These are phyloP conservation scores for Scaptomyza cyrtandrae DNA, from an alignment of 2,888 invertebrate species.

Conservation along the genomic window DNA sequence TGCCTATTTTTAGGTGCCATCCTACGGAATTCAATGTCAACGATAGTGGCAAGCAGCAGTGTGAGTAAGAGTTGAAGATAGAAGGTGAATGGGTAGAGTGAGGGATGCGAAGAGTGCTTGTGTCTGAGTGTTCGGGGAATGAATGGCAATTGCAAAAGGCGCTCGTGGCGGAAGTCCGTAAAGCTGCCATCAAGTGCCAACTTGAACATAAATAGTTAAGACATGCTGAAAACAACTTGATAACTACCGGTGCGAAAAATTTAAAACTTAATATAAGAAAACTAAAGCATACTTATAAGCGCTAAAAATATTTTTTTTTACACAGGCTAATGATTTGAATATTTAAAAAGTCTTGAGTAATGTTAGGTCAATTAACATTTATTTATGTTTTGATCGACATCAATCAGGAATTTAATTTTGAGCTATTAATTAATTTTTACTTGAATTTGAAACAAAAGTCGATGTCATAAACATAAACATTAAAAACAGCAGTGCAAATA, in stretches of 20 bases:
- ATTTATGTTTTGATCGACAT: no score
- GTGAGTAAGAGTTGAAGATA: neutral
- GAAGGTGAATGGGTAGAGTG: neutral
- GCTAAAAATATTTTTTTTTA: neutral
- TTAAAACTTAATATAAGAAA: slow-evolving; percentile 4
- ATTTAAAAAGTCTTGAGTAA: no score
- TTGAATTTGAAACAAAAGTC: no score
- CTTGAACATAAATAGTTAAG: slow-evolving; percentile 59
- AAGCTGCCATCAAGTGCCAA: slow-evolving; percentile 60
- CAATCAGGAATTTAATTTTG: no score
- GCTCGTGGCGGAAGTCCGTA: slow-evolving; percentile 56
- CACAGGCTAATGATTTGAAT: neutral
- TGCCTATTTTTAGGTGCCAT: slow-evolving; percentile 73
- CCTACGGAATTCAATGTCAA: slow-evolving; percentile 74
- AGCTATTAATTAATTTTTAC: no score
- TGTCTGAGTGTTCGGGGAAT: slow-evolving; percentile 20
- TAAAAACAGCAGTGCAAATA: no score
- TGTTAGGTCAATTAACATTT: no score
- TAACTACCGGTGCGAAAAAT: slow-evolving; percentile 16
- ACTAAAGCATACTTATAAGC: slow-evolving; percentile 25
- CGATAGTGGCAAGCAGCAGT: slow-evolving; percentile 44
- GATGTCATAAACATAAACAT: no score
- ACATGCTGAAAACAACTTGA: slow-evolving; percentile 30
- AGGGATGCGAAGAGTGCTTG: slow-evolving; percentile 2
- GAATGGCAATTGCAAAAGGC: slow-evolving; percentile 43